Percentiles rank a stretch among this genome's conserved stretches.
Evolutionary conservation across 1,140 invertebrate genomes (phyloP).

Genomic region (Drosophila sechellia): DNA sequence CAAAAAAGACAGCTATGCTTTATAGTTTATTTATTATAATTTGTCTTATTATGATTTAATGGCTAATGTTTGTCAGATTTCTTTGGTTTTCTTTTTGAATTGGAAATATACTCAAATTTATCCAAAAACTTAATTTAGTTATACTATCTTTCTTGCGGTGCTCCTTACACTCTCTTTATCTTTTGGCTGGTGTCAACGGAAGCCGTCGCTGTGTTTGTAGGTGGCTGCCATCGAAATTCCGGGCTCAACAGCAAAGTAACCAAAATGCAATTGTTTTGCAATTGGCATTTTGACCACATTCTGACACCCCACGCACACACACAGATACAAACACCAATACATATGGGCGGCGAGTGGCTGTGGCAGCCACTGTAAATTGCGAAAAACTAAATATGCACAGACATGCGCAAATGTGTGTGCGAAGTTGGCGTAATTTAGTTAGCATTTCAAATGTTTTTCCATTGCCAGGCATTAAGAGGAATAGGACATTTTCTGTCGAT

Average conservation of each 20-base stretch:
- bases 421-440: constrained; percentile 72
- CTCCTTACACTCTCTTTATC: constrained; percentile 1
- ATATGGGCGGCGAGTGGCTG: constrained; percentile 48
- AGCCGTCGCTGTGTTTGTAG: constrained; percentile 71
- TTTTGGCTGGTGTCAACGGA: constrained; percentile 63
- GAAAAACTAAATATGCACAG: constrained; percentile 67
- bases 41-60: no score
- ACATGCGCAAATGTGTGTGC: constrained; percentile 34
- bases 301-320: constrained; percentile 54
- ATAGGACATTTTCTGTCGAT: constrained; percentile 65
- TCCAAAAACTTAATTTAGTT: no score
- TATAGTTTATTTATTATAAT: no score
- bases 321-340: constrained; percentile 7
- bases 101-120: no score
- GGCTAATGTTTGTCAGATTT: no score
- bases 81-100: no score
- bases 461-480: constrained; percentile 46
- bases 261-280: constrained; percentile 84
- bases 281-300: constrained; percentile 83
- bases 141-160: constrained; percentile 13
- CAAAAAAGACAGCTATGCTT: no score
- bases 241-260: constrained; percentile 83
- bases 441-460: constrained; percentile 69
- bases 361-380: constrained; percentile 69
- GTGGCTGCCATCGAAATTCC: constrained; percentile 81